Percentiles rank a stretch among this genome's conserved stretches.
Conservation (phyloP, 2,797 vertebrate species). For the Florisuga fusca region DNA sequence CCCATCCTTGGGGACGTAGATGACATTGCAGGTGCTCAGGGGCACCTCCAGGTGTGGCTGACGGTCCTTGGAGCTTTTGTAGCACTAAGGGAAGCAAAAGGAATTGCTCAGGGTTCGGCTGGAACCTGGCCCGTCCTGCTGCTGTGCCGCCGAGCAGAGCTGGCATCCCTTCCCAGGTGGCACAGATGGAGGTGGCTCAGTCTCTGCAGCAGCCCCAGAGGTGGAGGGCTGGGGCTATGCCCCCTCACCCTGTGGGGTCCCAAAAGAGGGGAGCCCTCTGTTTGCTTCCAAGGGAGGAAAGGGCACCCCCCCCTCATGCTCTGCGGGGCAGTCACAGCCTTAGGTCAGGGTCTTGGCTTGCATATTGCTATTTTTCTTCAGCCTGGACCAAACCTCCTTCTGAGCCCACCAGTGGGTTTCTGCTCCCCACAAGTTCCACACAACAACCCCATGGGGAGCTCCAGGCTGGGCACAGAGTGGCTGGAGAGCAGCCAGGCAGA, state of each 20-base stretch:
- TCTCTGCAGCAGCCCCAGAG: neutral
- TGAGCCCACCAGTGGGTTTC: fast-evolving
- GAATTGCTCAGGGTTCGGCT: neutral
- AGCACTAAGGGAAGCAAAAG: conserved; percentile 83
- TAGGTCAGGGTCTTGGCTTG: neutral
- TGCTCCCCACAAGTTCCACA: neutral
- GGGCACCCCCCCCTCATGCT: neutral
- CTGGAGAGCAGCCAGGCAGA: too few relatives aligned
- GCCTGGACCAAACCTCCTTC: neutral
- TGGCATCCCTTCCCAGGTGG: neutral
- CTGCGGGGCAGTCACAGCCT: neutral
- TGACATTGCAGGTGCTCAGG: conserved; percentile 87
- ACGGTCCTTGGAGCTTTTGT: conserved; percentile 95
- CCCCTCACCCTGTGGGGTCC: neutral
- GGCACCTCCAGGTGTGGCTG: conserved; percentile 89
- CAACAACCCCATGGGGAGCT: too few relatives aligned
- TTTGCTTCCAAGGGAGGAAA: fast-evolving
- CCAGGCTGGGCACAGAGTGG: too few relatives aligned
- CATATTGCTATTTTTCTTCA: neutral
- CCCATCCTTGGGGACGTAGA: conserved; percentile 94
- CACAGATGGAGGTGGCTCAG: neutral
- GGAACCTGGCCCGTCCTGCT: neutral
- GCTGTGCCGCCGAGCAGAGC: fast-evolving
- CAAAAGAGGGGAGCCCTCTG: neutral
- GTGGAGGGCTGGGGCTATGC: neutral